phyloP scores from a whole-genome alignment of 2,888 invertebrate genomes.

The Callimorpha dominula region DNA sequence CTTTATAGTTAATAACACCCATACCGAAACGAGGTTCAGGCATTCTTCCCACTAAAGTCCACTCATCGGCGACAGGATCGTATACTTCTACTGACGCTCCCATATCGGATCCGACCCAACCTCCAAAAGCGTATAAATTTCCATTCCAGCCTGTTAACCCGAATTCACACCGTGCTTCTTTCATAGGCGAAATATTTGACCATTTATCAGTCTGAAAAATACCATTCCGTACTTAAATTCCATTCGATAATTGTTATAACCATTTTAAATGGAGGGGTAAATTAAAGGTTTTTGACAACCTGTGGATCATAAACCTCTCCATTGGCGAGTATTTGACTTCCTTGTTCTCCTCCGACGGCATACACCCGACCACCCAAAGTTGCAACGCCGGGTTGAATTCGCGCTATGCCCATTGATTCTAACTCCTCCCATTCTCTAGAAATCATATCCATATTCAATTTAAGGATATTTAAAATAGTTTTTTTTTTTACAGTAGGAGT shows the following conservation, averaged over 20 bases:
- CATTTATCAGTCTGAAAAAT: conserved; percentile 83
- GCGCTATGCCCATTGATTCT: conserved; percentile 93
- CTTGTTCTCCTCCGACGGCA: conserved; percentile 96
- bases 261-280: neutral
- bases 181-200: conserved; percentile 90
- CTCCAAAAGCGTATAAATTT: conserved; percentile 95
- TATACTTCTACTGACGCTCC: conserved; percentile 96
- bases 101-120: conserved; percentile 97
- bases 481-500: no score
- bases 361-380: conserved; percentile 94
- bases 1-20: conserved; percentile 95
- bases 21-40: conserved; percentile 96
- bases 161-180: conserved; percentile 95
- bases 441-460: conserved; percentile 1
- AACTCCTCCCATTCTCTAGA: conserved; percentile 92
- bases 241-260: neutral
- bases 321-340: conserved; percentile 94
- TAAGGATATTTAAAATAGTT: neutral
- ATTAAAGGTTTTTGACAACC: conserved; percentile 57
- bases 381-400: conserved; percentile 95
- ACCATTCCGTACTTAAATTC: neutral
- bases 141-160: conserved; percentile 95
- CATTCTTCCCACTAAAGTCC: conserved; percentile 92
- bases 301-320: conserved; percentile 94
- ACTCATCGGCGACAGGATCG: conserved; percentile 92